These are phyloP conservation scores for Rhabdomys dilectus DNA, from an alignment of 2,113 vertebrate genomes.

Conservation along the genomic window DNA sequence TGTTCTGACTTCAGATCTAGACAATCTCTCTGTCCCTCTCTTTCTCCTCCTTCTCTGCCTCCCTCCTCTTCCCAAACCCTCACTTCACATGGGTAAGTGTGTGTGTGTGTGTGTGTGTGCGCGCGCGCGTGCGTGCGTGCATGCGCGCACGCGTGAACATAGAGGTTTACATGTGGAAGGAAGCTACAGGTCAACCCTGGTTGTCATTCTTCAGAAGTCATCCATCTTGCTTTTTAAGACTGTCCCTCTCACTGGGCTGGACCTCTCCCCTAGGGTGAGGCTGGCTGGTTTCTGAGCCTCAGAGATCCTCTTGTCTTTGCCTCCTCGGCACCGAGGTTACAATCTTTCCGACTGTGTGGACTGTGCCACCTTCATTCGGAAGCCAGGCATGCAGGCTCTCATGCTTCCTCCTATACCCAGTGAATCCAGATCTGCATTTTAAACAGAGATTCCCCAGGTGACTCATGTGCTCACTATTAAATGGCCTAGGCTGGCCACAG, in stretches of 20 bases:
- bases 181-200: background rate
- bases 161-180: background rate
- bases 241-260: background rate
- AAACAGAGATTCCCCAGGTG: background rate
- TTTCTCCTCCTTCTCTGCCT: background rate
- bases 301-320: background rate
- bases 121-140: background rate
- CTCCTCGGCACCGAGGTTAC: no score
- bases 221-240: background rate
- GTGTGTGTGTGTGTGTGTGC: background rate
- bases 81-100: background rate
- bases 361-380: background rate
- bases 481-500: background rate
- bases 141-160: accelerated
- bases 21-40: background rate
- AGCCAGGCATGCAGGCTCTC: background rate
- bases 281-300: background rate
- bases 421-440: background rate
- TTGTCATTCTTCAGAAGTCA: no score
- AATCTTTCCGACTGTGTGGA: background rate
- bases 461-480: background rate
- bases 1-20: background rate
- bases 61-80: background rate
- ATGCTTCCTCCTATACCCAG: background rate
- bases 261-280: background rate